Conservation (phyloP, 2,888 invertebrate species). For the Mesorhabditis sp. region DNA sequence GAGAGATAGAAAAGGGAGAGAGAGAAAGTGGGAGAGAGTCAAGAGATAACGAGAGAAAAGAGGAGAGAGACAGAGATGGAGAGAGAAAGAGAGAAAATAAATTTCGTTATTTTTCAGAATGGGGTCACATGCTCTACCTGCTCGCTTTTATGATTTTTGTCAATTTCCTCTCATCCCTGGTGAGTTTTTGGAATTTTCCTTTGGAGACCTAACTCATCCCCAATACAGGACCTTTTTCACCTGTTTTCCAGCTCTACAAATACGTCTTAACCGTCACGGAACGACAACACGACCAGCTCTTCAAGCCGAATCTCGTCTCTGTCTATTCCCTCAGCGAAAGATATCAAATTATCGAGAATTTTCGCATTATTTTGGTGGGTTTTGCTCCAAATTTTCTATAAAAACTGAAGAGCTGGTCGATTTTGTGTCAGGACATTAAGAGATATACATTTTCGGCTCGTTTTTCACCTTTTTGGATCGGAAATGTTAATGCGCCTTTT, state of each 20-base stretch:
- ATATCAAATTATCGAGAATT: not conserved
- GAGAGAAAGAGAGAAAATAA: not conserved
- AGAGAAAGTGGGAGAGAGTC: too few species aligned
- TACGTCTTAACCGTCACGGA: not conserved
- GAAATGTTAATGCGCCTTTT: too few species aligned
- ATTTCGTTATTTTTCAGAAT: not conserved
- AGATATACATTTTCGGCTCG: too few species aligned
- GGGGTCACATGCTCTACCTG: not conserved
- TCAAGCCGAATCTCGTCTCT: not conserved
- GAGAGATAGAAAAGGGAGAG: too few species aligned
- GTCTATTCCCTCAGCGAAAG: not conserved
- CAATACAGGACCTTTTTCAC: too few species aligned
- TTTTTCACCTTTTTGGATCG: too few species aligned
- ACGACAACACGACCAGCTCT: not conserved
- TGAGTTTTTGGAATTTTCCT: not conserved
- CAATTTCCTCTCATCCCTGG: not conserved
- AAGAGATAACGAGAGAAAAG: too few species aligned
- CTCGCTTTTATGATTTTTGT: not conserved
- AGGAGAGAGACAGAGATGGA: too few species aligned
- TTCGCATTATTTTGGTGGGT: not conserved
- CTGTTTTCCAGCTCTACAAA: not conserved
- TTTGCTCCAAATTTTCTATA: too few species aligned
- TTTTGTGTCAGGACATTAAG: too few species aligned
- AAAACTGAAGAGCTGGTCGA: too few species aligned
- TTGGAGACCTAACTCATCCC: not conserved